Evolutionary conservation across 1,140 invertebrate species (phyloP), one percentile per base, ranked within the genome.

Genomic region (Sitobion miscanthi): DNA sequence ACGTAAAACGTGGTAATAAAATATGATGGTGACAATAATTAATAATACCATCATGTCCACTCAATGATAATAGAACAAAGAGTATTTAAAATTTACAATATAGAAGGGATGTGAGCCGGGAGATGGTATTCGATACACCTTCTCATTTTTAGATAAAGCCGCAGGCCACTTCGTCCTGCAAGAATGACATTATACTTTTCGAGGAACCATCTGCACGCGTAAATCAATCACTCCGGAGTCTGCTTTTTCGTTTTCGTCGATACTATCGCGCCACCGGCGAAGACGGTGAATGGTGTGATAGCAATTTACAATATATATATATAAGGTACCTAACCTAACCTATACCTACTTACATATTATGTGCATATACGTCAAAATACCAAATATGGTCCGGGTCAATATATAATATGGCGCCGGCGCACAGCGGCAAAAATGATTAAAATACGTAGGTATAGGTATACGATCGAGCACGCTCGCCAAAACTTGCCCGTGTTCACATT

Each of bases 311-410:
- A 69, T n/a, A 54, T 38, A 38, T 38, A 14, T 49, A 49, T 38
- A 30, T 69, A 69, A 57, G 57, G 57, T 69, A 30, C 30, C 0
- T 52, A 49, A 49, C 47, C 8, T 49, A 49, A 49, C 47, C 8
- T 49, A 35, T 35, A 11, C 47, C 20, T 54, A 54, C 21, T 54
- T 30, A 47, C 14, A 86, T 47, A 23, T 35, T 82, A 14, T 42
- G 42, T 47, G 35, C 9, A 14, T 23, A 54, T 57, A 89, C 88
- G 11, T 35, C 35, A 57, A 89, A 89, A 89, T 35, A 38, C 52
- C 52, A 89, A 89, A 89, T 57, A 89, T 57, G 88, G 88, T 57
- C 25, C 23, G 35, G 88, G 35, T 89, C 35, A 86, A 86, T 86
- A 47, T 69, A 42, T 42, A 42, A 42, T 42, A 69, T 42, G 9